Base-by-base conservation (phyloP, 2,888 invertebrate species). In the Rosalia funebris region DNA sequence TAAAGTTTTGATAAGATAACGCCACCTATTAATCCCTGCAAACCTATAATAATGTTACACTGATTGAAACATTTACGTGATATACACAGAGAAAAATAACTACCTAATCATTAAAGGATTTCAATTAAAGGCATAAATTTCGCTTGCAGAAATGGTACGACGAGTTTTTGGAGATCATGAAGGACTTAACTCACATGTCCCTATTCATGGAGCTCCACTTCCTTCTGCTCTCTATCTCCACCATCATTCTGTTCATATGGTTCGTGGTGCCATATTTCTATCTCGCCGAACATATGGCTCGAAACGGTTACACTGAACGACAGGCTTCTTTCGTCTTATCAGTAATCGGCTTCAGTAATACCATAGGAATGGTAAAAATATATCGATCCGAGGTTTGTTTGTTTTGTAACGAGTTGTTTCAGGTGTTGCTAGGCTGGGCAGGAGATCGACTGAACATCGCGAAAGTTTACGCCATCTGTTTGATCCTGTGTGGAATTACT, bases 231-330 rank as follows among this genome's bases (percentile, higher is more conserved):
- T 92, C 93, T 56, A 75, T 95, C 7, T 93, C 95, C 45, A 96
- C 96, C 62, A 89, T 95, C 66, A 84, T 96, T 48, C 85, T 97
- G 44, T 97, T 96, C 81, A 89, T 91, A 72, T 96, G 95, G 92
- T 93, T 93, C 80, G 96, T 97, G 74, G 93, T 97, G 52, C 95
- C 96, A 9, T 97, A 97, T 83, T 92, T 97, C 78, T 97, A 95
- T 81, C 84, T 96, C 59, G 91, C 93, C 45, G 95, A 96, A 74
- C 90, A 92, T 78, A 90, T 94, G 83, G 86, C 86, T 16, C 86
- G 87, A 1, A 62, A 65, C 19, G 89, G 88, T 0, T 92, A 91
- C 69, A 84, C 84, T 1, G 90, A 92, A 67, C 85, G 88, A 20
- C 88, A 90, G 48, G 90, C 90, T 1, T 93, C 95, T 1, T 86